Evolutionary conservation across 2,888 invertebrate species (phyloP), one percentile per base, ranked within the genome.

Genomic region (Ptycholaimellus sp.): DNA sequence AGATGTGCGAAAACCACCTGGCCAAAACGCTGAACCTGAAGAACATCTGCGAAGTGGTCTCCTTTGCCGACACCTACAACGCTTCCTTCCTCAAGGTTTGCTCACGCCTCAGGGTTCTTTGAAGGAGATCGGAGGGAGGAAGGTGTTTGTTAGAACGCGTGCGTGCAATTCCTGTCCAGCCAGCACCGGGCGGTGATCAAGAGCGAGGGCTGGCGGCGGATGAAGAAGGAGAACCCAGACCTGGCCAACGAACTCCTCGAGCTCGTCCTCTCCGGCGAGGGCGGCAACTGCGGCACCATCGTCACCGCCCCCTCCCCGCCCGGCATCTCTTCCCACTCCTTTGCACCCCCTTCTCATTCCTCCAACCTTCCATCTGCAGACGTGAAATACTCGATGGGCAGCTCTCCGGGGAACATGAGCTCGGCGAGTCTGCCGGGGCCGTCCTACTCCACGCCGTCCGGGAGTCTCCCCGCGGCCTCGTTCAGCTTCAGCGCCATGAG

Each of bases 211-310:
- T 53, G 52, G 52, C 45, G 38, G 19, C 38, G 36, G 18, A 36
- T 53, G 41, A 52, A 52, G 39, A 43, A 44, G 39, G 44, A 41
- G 11, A 40, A 48, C 14, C 43, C 44, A 21, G 47, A 46, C 14
- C 39, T 52, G 29, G 50, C 47, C 7, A 52, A 45, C 38, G 51
- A 52, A 38, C 30, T 52, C 17, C 44, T 52, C 4, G 52, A 52
- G 40, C 46, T 47, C 3, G 51, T 52, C 6, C 37, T 52, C 1
- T 36, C 40, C 19, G 37, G 39, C 25, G 30, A 18, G 13, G 27
- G 20, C 6, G 43, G 40, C 29, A n/a, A n/a, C n/a, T n/a, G n/a
- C n/a, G n/a, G n/a, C n/a, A n/a, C n/a, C n/a, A n/a, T n/a, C n/a
- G n/a, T n/a, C n/a, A n/a, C n/a, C n/a, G n/a, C n/a, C n/a, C n/a